These are phyloP conservation scores for Opisthocomus hoazin DNA, from an alignment of 2,113 vertebrate genomes.

Conservation along the genomic window DNA sequence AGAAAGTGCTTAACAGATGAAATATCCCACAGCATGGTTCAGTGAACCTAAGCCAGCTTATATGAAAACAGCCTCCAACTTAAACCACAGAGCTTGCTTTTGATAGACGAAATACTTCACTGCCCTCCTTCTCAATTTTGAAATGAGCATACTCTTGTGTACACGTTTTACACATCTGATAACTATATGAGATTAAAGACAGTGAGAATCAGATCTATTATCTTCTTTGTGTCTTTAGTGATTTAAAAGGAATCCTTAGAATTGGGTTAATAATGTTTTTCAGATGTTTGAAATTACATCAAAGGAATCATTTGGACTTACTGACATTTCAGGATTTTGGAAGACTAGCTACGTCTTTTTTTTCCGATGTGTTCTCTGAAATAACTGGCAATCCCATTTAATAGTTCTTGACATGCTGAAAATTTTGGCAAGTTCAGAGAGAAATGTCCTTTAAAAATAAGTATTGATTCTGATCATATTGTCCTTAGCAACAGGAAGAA, in stretches of 20 bases:
- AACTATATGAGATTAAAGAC: background rate
- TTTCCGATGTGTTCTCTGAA: background rate
- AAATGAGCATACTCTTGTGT: background rate
- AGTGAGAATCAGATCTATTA: background rate
- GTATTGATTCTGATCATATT: background rate
- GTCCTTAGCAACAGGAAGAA: background rate
- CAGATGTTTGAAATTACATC: background rate
- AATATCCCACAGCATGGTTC: background rate
- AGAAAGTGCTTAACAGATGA: background rate
- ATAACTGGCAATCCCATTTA: background rate
- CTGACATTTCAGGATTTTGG: background rate
- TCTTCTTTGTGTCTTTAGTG: background rate
- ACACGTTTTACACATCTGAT: background rate
- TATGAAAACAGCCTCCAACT: background rate
- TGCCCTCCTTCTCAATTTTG: background rate
- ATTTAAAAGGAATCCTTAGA: background rate
- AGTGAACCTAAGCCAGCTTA: background rate
- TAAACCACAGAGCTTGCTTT: background rate
- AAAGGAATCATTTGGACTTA: background rate
- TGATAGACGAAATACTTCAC: background rate
- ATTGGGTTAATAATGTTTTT: background rate
- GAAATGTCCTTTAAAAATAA: background rate
- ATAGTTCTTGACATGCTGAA: background rate
- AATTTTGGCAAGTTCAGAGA: background rate
- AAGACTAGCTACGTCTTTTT: background rate